These are phyloP conservation scores for Phenacoccus solenopsis DNA, from an alignment of 1,140 invertebrate species.

Conservation along the genomic window DNA sequence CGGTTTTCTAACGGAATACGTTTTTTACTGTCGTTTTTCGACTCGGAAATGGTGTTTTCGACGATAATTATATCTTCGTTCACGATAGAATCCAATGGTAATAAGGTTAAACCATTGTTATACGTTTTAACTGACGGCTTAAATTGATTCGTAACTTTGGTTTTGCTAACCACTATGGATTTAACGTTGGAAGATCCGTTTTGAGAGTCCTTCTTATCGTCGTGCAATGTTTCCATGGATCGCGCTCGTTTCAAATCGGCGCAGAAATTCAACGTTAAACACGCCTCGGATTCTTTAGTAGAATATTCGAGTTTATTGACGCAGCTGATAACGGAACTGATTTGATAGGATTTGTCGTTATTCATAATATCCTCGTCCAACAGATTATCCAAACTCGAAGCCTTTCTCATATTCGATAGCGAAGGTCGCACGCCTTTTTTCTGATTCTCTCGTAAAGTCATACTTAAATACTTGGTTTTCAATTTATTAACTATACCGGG, in stretches of 20 bases:
- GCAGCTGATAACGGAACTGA: neutral
- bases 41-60: conserved; percentile 25
- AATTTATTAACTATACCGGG: conserved; percentile 81
- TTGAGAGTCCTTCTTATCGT: conserved; percentile 37
- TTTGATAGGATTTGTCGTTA: neutral
- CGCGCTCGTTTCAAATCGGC: conserved; percentile 57
- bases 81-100: conserved; percentile 25
- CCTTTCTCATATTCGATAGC: conserved; percentile 52
- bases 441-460: conserved; percentile 55
- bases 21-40: conserved; percentile 19
- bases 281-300: neutral
- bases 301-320: conserved; percentile 3
- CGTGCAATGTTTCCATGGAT: conserved; percentile 64
- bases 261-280: neutral
- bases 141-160: conserved; percentile 2
- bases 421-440: conserved; percentile 43
- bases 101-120: neutral
- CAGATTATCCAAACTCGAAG: conserved; percentile 70
- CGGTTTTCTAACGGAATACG: conserved; percentile 44
- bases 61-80: conserved; percentile 38
- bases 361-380: conserved; percentile 48
- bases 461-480: conserved; percentile 67
- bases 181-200: neutral
- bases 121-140: neutral
- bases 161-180: neutral